Evolutionary conservation across 53 echinoderm and acorn worm species (phyloP).

Genomic region (Astropecten irregularis): DNA sequence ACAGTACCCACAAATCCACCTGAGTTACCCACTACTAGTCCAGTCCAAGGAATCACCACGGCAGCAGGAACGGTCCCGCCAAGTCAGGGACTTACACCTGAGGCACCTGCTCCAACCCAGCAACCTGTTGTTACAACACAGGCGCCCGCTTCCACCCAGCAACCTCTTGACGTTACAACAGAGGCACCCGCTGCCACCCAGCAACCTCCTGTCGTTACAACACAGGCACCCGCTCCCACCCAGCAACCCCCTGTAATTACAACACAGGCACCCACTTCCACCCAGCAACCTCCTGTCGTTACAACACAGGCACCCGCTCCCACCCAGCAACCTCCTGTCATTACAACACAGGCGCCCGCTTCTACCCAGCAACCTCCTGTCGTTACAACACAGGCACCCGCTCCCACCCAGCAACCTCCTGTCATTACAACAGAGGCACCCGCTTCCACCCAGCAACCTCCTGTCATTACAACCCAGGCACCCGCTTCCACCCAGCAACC

Average conservation of each 20-base stretch:
- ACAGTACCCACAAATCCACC: background rate
- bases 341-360: background rate
- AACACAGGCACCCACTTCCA: background rate
- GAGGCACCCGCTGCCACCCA: slow-evolving; percentile 6
- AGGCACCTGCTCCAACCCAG: slow-evolving; percentile 26
- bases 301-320: slow-evolving; percentile 1
- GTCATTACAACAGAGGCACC: background rate
- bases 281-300: background rate
- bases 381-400: background rate
- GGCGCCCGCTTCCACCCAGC: slow-evolving; percentile 16
- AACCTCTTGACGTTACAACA: background rate
- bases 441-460: background rate
- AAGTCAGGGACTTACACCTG: background rate
- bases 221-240: slow-evolving; percentile 9
- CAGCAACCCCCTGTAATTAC: background rate
- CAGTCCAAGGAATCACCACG: slow-evolving; percentile 10
- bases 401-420: background rate
- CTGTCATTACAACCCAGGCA: background rate
- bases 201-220: background rate
- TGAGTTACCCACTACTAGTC: background rate
- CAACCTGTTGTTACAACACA: background rate
- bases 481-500: background rate
- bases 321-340: background rate
- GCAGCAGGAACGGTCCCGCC: background rate
- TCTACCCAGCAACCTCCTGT: slow-evolving; percentile 1